These are phyloP conservation scores for Epinephelus lanceolatus DNA, from an alignment of 2,113 vertebrate genomes.

Conservation along the genomic window DNA sequence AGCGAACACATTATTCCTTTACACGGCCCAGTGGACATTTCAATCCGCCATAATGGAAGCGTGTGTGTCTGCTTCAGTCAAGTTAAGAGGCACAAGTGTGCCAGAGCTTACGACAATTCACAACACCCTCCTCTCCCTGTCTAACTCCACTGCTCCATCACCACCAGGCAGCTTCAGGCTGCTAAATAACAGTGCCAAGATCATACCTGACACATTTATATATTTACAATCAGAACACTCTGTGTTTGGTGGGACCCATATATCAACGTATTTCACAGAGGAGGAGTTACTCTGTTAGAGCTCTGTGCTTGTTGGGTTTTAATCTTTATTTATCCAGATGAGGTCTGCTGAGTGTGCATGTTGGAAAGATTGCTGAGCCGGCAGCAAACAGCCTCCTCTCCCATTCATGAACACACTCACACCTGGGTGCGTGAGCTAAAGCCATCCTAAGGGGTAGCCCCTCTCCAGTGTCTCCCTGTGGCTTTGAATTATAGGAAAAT, in stretches of 20 bases:
- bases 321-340: slow-evolving; percentile 42
- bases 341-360: slow-evolving; percentile 35
- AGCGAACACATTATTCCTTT: slow-evolving; percentile 58
- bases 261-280: slow-evolving; percentile 19
- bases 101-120: slow-evolving; percentile 32
- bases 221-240: slow-evolving; percentile 10
- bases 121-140: neutral
- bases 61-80: slow-evolving; percentile 61
- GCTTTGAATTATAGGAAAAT: neutral
- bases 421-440: slow-evolving; percentile 9
- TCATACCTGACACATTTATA: slow-evolving; percentile 8
- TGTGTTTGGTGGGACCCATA: neutral
- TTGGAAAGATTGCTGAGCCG: slow-evolving; percentile 32
- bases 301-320: neutral
- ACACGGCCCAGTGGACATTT: slow-evolving; percentile 72
- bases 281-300: neutral
- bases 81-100: slow-evolving; percentile 44
- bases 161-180: slow-evolving; percentile 11
- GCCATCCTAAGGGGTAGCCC: neutral
- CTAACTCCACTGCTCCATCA: slow-evolving; percentile 19
- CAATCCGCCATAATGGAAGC: slow-evolving; percentile 70
- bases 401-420: slow-evolving; percentile 4
- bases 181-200: slow-evolving; percentile 33
- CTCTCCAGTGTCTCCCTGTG: neutral
- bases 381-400: slow-evolving; percentile 9